Percentiles rank a stretch among this genome's conserved stretches.
phyloP scores from a whole-genome alignment of 2,113 vertebrate genomes.

The Cochlearius cochlearius region DNA sequence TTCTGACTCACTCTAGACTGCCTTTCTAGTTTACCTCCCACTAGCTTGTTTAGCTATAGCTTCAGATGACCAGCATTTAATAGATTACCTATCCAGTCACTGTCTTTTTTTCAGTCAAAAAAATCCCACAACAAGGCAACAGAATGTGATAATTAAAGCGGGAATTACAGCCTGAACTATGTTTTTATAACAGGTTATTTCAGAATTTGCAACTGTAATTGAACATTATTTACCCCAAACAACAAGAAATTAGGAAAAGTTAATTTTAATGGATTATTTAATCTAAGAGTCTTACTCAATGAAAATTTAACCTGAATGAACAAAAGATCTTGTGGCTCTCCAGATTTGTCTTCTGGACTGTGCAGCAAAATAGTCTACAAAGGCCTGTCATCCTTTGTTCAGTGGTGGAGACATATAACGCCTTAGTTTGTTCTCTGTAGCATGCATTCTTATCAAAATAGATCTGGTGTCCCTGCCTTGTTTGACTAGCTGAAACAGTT shows the following conservation, averaged over 20 bases:
- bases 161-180: not conserved
- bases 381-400: not conserved
- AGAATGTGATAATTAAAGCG: not conserved
- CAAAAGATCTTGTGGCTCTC: not conserved
- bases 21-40: not conserved
- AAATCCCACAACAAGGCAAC: not conserved
- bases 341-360: not conserved
- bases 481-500: not conserved
- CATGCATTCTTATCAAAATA: not conserved
- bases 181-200: not conserved
- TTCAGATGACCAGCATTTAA: not conserved
- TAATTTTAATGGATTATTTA: not conserved
- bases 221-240: not conserved
- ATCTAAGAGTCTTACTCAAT: not conserved
- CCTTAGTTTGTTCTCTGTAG: not conserved
- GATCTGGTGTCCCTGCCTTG: not conserved
- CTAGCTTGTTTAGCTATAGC: not conserved
- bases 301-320: not conserved
- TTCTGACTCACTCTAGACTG: not conserved
- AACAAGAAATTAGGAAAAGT: not conserved
- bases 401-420: not conserved
- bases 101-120: not conserved
- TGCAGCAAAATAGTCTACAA: not conserved
- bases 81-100: not conserved
- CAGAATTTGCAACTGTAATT: not conserved